Evolutionary conservation across 2,113 vertebrate species (phyloP), one percentile per base, ranked within the genome.

Genomic region (Cacatua alba): DNA sequence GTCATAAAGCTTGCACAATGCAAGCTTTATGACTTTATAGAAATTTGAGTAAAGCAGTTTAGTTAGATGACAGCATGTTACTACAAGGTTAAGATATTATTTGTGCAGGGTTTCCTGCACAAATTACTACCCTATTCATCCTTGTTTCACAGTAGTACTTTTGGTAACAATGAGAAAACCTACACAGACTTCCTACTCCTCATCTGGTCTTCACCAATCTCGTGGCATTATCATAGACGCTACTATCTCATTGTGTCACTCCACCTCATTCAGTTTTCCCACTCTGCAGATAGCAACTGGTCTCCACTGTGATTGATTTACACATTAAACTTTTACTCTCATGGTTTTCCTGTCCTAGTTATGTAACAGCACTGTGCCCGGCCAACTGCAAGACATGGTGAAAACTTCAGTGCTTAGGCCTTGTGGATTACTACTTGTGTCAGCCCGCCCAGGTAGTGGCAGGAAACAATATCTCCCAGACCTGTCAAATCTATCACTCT

Each of bases 401-500:
- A 82, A 81, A 78, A 43, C 51, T 62, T 84, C 46, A 48, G 4
- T 64, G 39, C 72, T 37, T 10, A 43, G 33, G 29, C n/a, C 55
- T 84, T 52, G 35, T 18, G 11, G 72, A 37, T 97, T 95, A 82
- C 83, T 92, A 3, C 48, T 80, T 1, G 14, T 82, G 78, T 91
- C 83, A 95, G 77, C 77, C 83, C 81, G 87, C 81, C 81, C 7
- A 85, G 86, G 89, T 84, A 92, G 94, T 18, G 37, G 46, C 84
- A 94, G 81, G 55, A 89, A 95, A 76, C 14, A 26, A 10, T 41
- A 79, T 94, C 81, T 95, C 93, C 74, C 78, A 82, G 79, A 84
- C 57, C 83, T 95, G 86, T 91, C 95, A 95, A 44, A 91, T 94
- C 81, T 43, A 92, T 97, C 96, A 94, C 93, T 97, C 96, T 97